A percentile compares a stretch with the other conserved stretches of the same genome.
Conservation (phyloP, 2,888 invertebrate species). For the Drosophila ezoana region DNA sequence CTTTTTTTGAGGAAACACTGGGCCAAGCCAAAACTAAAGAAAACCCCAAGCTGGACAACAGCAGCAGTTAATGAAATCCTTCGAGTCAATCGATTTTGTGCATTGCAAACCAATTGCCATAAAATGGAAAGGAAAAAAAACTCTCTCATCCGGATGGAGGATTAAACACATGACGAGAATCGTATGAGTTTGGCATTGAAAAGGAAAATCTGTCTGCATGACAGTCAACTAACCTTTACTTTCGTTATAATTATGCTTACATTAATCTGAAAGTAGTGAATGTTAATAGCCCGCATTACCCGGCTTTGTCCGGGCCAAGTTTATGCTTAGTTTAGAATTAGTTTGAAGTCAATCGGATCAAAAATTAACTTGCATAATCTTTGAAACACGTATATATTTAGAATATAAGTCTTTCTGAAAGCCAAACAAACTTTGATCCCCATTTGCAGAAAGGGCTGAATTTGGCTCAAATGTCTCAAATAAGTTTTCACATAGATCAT, state of each 20-base stretch:
- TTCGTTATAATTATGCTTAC: too few species aligned
- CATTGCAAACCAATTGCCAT: slow-evolving; percentile 69
- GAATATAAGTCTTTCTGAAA: too few species aligned
- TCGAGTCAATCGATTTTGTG: slow-evolving; percentile 69
- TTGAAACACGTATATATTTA: background rate
- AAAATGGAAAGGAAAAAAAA: slow-evolving; percentile 13
- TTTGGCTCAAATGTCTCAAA: too few species aligned
- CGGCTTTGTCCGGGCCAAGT: too few species aligned
- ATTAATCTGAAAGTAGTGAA: too few species aligned
- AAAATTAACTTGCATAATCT: too few species aligned
- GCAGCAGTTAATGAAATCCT: slow-evolving; percentile 57
- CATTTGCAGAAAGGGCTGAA: too few species aligned
- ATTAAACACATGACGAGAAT: slow-evolving; percentile 25
- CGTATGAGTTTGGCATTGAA: slow-evolving; percentile 5
- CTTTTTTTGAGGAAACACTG: slow-evolving; percentile 2
- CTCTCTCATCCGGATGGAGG: slow-evolving; percentile 30
- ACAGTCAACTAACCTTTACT: slow-evolving; percentile 8
- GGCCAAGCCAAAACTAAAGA: slow-evolving; percentile 18
- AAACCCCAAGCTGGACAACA: slow-evolving; percentile 39
- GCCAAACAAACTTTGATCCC: too few species aligned
- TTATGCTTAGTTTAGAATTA: too few species aligned
- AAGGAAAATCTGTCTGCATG: background rate
- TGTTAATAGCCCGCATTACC: too few species aligned
- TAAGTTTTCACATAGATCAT: too few species aligned
- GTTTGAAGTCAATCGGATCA: too few species aligned